Conservation (phyloP, 2,113 vertebrate genomes). For the Grallaria varia region DNA sequence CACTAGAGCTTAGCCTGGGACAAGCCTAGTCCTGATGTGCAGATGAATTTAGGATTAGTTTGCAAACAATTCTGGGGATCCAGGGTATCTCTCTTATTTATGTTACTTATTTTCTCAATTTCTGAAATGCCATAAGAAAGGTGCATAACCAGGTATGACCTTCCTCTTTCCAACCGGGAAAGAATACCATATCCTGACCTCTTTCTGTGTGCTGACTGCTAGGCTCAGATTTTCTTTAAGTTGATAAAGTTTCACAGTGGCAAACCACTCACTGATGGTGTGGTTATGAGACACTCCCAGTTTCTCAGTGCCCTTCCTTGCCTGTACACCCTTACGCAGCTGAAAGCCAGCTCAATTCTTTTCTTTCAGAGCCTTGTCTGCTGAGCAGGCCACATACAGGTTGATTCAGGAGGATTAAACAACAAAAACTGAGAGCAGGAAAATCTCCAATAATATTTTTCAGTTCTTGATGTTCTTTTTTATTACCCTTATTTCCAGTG, state of each 20-base stretch:
- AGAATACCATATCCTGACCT: not conserved
- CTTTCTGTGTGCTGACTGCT: not conserved
- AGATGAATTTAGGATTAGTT: not conserved
- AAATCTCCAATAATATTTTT: not conserved
- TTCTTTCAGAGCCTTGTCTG: not conserved
- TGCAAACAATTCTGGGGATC: not conserved
- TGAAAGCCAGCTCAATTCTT: not conserved
- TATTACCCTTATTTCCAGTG: not conserved
- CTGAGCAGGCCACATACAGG: not conserved
- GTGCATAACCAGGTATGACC: rapidly evolving
- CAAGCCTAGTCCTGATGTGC: not conserved
- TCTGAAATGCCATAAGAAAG: rapidly evolving
- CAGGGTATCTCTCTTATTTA: not conserved
- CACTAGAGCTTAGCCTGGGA: rapidly evolving
- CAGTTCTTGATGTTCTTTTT: not conserved
- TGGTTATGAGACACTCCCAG: not conserved
- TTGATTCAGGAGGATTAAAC: not conserved
- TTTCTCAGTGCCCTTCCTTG: not conserved
- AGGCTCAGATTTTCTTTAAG: not conserved
- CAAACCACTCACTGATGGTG: not conserved
- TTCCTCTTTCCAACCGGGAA: not conserved
- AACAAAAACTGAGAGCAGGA: not conserved
- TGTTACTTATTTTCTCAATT: not conserved
- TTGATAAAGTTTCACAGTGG: not conserved
- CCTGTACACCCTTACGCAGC: not conserved